Base-by-base conservation (phyloP, 2,888 invertebrate genomes). In the Ochlodes sylvanus region DNA sequence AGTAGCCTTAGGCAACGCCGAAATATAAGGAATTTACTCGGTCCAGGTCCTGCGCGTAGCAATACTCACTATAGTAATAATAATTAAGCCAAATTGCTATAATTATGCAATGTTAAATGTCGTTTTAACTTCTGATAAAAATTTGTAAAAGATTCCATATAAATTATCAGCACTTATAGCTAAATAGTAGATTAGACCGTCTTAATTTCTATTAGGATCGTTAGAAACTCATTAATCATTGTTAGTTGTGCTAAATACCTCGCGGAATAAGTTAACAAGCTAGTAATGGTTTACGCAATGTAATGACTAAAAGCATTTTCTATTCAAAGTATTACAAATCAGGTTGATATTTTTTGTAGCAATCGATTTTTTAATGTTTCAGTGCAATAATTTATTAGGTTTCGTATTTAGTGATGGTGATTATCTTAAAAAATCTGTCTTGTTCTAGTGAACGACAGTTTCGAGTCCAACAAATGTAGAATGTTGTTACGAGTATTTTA, bases 221-320 rank as follows among this genome's bases (percentile, higher is more conserved):
- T 67, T 67, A 61, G 44, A 55, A 67, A 55, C 54, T 44, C 61
- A 61, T 67, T 55, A 66, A 54, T 50, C 60, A 61, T 54, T 60
- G 52, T 60, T 52, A 60, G 44, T 61, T 67, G 55, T 55, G 34
- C 19, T 47, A 47, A 67, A 47, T 55, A 61, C 44, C 32, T 60
- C 32, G 47, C 19, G 19, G 61, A 67, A 67, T 67, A 44, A 68
- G 61, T 47, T 62, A 62, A 34, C 61, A 32, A 21, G 12, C 6
- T 61, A 17, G 17, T 68, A 27, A 68, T 27, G 27, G 27, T 62
- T 56, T 68, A 68, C 62, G 68, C 68, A 68, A 68, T 62, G 19
- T 66, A 42, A 56, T 41, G 27, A 56, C 50, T 47, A 47, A 44
- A 67, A 21, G 14, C 44, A 61, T 21, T 27, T 34, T 52, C 47